phyloP scores from a whole-genome alignment of 2,113 vertebrate genomes.

The Hassar affinis region DNA sequence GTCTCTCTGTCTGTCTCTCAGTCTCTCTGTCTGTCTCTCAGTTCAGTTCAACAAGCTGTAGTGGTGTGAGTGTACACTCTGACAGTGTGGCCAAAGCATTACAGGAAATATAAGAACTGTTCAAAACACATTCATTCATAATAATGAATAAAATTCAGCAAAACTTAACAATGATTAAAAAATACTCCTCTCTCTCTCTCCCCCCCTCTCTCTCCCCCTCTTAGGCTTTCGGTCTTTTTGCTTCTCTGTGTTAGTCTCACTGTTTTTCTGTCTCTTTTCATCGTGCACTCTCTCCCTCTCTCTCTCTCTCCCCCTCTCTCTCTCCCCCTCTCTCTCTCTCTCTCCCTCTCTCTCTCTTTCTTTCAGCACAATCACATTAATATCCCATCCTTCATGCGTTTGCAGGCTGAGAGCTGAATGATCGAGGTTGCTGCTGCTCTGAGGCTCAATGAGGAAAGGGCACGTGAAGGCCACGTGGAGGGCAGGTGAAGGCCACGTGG shows the following conservation, averaged over 20 bases:
- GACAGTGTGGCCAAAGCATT: too few relatives aligned
- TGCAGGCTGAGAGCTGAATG: slow-evolving; percentile 49
- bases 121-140: too few relatives aligned
- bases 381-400: slow-evolving; percentile 45
- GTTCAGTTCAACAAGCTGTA: too few relatives aligned
- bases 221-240: neutral
- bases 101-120: too few relatives aligned
- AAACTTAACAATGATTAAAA: too few relatives aligned
- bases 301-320: neutral
- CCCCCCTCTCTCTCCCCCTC: neutral
- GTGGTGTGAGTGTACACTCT: too few relatives aligned
- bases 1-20: too few relatives aligned
- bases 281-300: neutral
- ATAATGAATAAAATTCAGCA: too few relatives aligned
- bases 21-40: too few relatives aligned
- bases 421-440: neutral
- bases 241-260: neutral
- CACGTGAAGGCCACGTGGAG: too few relatives aligned
- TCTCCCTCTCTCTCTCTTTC: slow-evolving; percentile 4
- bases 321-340: neutral
- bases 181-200: neutral
- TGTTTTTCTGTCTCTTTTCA: neutral
- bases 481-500: too few relatives aligned
- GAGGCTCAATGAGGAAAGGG: neutral
- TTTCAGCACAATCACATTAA: slow-evolving; percentile 15